Conservation (phyloP, 2,797 vertebrate species). For the Delichon dasypus region DNA sequence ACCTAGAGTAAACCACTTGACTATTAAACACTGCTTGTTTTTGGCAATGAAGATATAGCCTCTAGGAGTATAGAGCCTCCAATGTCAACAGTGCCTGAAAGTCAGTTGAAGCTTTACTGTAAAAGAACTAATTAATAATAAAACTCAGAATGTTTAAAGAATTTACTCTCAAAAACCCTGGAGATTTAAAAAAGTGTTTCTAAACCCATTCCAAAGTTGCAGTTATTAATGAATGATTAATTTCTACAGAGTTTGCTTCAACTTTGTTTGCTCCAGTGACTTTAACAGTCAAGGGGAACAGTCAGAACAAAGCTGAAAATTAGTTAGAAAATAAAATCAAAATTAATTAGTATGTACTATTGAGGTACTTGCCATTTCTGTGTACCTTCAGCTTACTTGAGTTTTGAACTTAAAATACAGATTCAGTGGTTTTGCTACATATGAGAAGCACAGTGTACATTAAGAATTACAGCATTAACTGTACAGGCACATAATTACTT, state of each 20-base stretch:
- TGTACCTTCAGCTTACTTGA: neutral
- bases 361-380: neutral
- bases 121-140: conserved; percentile 13
- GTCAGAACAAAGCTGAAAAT: neutral
- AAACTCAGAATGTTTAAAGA: neutral
- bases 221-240: neutral
- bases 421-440: neutral
- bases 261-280: neutral
- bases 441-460: neutral
- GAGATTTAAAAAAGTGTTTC: neutral
- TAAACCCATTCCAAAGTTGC: neutral
- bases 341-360: neutral
- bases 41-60: neutral
- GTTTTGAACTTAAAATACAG: neutral
- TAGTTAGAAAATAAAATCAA: neutral
- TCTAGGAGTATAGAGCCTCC: neutral
- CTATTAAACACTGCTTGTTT: neutral
- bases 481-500: neutral
- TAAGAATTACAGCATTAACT: neutral
- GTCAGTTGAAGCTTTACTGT: neutral
- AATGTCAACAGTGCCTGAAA: neutral
- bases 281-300: neutral
- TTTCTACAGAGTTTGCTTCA: conserved; percentile 11
- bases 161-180: neutral
- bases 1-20: neutral